Conservation (phyloP, 2,113 vertebrate genomes). For the Hypocryptadius cinnamomeus region DNA sequence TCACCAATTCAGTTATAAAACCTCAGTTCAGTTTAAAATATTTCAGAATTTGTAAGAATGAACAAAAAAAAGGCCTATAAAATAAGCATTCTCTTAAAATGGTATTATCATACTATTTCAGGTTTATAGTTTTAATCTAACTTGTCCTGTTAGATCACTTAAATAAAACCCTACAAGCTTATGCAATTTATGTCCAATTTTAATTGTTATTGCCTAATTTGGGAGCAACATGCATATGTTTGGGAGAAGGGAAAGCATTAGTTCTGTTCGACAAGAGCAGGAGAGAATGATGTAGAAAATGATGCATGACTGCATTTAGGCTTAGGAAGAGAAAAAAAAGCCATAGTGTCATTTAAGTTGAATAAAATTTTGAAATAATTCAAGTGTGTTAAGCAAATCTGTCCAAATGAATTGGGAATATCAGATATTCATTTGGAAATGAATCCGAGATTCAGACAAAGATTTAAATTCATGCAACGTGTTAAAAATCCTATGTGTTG, state of each 20-base stretch:
- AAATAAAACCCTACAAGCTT: background rate
- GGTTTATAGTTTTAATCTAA: background rate
- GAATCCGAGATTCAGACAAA: background rate
- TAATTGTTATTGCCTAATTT: background rate
- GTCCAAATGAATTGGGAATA: background rate
- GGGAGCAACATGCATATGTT: accelerated
- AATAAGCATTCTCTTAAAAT: background rate
- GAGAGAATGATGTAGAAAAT: background rate
- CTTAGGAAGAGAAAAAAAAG: background rate
- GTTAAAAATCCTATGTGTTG: background rate
- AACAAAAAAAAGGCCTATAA: background rate
- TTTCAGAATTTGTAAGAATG: background rate
- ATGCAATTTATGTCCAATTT: background rate
- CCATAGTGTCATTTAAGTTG: background rate
- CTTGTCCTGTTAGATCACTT: background rate
- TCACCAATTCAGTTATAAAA: background rate
- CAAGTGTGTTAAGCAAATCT: background rate
- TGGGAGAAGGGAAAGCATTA: background rate
- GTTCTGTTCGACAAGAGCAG: background rate
- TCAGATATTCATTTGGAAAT: background rate
- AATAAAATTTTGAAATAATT: background rate
- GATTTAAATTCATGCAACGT: background rate
- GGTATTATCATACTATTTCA: background rate
- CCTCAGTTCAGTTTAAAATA: background rate
- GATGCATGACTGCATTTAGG: background rate